phyloP scores from a whole-genome alignment of 2,113 vertebrate species.

The Empidonax alnorum region DNA sequence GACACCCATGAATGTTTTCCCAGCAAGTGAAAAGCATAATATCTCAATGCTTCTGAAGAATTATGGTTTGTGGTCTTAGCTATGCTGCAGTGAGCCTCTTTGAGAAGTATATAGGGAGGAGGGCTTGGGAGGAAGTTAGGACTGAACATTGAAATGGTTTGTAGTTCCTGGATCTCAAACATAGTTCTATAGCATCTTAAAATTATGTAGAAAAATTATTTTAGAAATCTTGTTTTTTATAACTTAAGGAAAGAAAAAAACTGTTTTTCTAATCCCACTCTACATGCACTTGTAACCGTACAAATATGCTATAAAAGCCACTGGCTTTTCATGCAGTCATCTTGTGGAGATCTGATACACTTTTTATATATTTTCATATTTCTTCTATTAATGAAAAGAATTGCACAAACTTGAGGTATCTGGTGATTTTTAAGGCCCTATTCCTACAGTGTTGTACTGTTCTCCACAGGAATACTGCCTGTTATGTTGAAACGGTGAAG shows the following conservation, averaged over 20 bases:
- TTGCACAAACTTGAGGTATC: not conserved
- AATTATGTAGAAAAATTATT: not conserved
- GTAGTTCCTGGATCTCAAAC: not conserved
- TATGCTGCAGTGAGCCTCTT: not conserved
- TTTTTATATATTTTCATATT: not conserved
- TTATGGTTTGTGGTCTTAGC: not conserved
- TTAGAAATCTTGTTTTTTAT: not conserved
- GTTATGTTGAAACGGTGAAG: not conserved
- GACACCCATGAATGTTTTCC: not conserved
- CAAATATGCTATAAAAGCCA: not conserved
- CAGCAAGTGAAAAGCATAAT: not conserved
- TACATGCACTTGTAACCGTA: not conserved
- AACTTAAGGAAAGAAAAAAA: not conserved
- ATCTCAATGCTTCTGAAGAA: not conserved
- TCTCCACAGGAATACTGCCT: not conserved
- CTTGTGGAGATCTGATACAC: not conserved
- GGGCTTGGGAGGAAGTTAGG: not conserved
- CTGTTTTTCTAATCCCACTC: not conserved
- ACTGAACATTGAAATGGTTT: not conserved
- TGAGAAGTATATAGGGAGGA: not conserved
- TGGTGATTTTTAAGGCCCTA: not conserved
- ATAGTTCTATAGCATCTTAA: not conserved
- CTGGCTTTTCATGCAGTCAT: not conserved
- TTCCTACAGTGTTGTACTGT: not conserved
- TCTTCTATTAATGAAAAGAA: not conserved